These are phyloP conservation scores for Keiferia lycopersicella DNA, from an alignment of 2,888 invertebrate genomes.

Conservation along the genomic window DNA sequence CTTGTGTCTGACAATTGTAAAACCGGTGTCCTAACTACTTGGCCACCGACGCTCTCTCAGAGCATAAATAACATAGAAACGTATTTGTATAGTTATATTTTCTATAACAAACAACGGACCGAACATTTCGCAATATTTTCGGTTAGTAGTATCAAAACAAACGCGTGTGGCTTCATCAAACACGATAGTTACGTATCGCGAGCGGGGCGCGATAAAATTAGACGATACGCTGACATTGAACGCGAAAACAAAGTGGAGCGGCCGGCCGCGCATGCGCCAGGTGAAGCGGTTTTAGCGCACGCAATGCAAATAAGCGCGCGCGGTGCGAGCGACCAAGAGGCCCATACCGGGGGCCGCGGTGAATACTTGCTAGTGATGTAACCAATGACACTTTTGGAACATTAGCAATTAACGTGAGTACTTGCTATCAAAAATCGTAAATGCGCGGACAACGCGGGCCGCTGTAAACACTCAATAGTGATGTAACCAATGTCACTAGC, in stretches of 20 bases:
- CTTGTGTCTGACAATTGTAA: no score
- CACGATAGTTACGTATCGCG: conserved; percentile 70
- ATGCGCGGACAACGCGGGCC: no score
- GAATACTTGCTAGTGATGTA: no score
- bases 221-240: conserved; percentile 80
- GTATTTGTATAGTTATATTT: no score
- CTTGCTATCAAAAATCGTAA: no score
- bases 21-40: no score
- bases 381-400: no score
- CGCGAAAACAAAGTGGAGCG: conserved; percentile 78
- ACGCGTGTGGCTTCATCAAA: conserved; percentile 71
- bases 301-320: conserved; percentile 51
- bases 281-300: conserved; percentile 62
- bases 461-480: no score
- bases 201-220: conserved; percentile 77
- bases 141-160: conserved; percentile 70
- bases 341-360: conserved; percentile 52
- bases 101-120: not conserved
- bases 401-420: no score
- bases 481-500: no score
- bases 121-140: conserved; percentile 47
- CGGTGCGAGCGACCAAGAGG: conserved; percentile 49
- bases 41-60: no score
- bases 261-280: conserved; percentile 64
- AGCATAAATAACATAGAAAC: no score